Percentiles rank a stretch among this genome's conserved stretches.
Evolutionary conservation across 2,113 vertebrate genomes (phyloP).

Genomic region (Channa argus): DNA sequence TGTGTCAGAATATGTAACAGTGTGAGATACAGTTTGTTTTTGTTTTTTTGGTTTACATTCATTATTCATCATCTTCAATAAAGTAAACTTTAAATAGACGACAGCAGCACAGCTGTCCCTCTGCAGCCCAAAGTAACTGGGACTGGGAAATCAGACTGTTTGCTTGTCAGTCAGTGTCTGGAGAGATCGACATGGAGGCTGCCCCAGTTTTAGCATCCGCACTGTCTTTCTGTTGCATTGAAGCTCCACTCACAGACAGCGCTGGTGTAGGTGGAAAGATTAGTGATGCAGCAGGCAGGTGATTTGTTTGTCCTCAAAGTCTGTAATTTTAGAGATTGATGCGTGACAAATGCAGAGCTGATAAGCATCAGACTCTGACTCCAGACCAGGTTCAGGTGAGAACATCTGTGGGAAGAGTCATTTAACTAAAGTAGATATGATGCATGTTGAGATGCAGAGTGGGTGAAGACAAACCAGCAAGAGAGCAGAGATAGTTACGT

Average conservation of each 20-base stretch:
- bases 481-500: too few relatives aligned
- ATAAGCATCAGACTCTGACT: not conserved
- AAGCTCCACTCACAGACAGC: too few relatives aligned
- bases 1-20: not conserved
- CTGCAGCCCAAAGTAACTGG: not conserved
- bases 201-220: conserved; percentile 12
- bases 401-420: too few relatives aligned
- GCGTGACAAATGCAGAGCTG: not conserved
- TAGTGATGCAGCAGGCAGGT: not conserved
- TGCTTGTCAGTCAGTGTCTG: conserved; percentile 6
- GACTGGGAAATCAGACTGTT: not conserved
- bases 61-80: conserved; percentile 8
- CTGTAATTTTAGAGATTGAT: too few relatives aligned
- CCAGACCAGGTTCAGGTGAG: too few relatives aligned
- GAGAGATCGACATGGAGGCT: not conserved
- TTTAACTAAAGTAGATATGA: too few relatives aligned
- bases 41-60: not conserved
- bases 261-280: too few relatives aligned
- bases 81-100: conserved; percentile 18
- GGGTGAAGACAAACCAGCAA: too few relatives aligned
- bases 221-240: not conserved
- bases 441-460: too few relatives aligned
- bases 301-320: not conserved
- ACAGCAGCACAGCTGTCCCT: conserved; percentile 15
- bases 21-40: not conserved